Conservation (phyloP, 1,140 invertebrate genomes). For the Orchestia grillus region DNA sequence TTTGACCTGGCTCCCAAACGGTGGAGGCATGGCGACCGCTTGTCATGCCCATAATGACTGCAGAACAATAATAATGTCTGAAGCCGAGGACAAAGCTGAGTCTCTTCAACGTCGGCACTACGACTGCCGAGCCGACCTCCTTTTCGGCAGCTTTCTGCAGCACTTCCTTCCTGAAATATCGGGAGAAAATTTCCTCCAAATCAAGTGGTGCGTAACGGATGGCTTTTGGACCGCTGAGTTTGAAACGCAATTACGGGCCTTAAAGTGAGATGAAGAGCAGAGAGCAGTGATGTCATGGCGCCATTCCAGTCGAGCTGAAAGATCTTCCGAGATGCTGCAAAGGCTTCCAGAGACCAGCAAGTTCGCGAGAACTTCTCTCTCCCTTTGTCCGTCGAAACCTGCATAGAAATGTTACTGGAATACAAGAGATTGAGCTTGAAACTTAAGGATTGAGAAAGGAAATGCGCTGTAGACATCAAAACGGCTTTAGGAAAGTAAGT, state of each 20-base stretch:
- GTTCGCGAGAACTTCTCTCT: not conserved
- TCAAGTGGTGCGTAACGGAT: slow-evolving; percentile 48
- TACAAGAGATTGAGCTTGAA: not conserved
- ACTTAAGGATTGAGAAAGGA: not conserved
- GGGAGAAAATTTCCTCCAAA: slow-evolving; percentile 26
- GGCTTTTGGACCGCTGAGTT: slow-evolving; percentile 44
- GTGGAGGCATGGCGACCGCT: no score
- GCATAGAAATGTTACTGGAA: not conserved
- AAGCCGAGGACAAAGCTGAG: not conserved
- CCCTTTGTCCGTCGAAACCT: not conserved
- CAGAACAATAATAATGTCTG: not conserved
- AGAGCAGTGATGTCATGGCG: not conserved
- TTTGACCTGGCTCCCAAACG: not conserved
- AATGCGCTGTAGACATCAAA: not conserved
- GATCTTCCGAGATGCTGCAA: not conserved
- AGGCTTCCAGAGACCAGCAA: not conserved
- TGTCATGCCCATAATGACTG: not conserved
- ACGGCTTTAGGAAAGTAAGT: no score
- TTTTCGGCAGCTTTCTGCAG: slow-evolving; percentile 12
- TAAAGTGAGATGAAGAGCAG: slow-evolving; percentile 42
- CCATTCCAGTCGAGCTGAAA: not conserved
- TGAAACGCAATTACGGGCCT: slow-evolving; percentile 46
- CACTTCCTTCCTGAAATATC: slow-evolving; percentile 34
- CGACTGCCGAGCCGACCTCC: not conserved
- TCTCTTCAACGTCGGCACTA: not conserved